Base-by-base conservation (phyloP, 2,797 vertebrate species). In the Bradypodion pumilum region DNA sequence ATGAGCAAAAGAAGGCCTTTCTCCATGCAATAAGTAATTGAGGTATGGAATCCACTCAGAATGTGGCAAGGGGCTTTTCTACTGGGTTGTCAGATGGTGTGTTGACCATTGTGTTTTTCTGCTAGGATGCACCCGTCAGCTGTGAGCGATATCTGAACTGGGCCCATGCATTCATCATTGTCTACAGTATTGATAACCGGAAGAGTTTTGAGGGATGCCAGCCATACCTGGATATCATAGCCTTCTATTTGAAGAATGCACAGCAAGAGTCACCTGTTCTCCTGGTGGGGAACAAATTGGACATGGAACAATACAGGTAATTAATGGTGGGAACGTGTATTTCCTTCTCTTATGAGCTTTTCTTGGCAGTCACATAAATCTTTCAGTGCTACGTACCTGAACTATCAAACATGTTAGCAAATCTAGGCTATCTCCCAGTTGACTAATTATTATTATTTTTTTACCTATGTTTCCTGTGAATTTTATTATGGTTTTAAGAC, bases 301-400 rank as follows among this genome's bases (percentile, higher is more conserved):
- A 99, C 92, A 98, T 99, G 98, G 97, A 98, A 84, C 95, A 97
- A 95, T 97, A 99, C 95, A 98, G 98, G 98, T 97, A 94, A 13
- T 49, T 15, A 56, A 56, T 13, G 52, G 15, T 5, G 52, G 52
- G n/a, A n/a, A n/a, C n/a, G n/a, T n/a, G n/a, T n/a, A n/a, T n/a
- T n/a, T n/a, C n/a, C n/a, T n/a, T n/a, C n/a, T n/a, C n/a, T n/a
- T n/a, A n/a, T n/a, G n/a, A n/a, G n/a, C n/a, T n/a, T n/a, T n/a
- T n/a, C n/a, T n/a, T n/a, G n/a, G n/a, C n/a, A n/a, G n/a, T n/a
- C n/a, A n/a, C n/a, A n/a, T n/a, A n/a, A n/a, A n/a, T n/a, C n/a
- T n/a, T n/a, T n/a, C n/a, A n/a, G n/a, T n/a, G n/a, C n/a, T n/a
- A n/a, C n/a, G n/a, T n/a, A n/a, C n/a, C n/a, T n/a, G n/a, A n/a